Percentiles rank a stretch among this genome's conserved stretches.
These are phyloP conservation scores for Drosophila saltans DNA, from an alignment of 1,140 invertebrate genomes.

Conservation along the genomic window DNA sequence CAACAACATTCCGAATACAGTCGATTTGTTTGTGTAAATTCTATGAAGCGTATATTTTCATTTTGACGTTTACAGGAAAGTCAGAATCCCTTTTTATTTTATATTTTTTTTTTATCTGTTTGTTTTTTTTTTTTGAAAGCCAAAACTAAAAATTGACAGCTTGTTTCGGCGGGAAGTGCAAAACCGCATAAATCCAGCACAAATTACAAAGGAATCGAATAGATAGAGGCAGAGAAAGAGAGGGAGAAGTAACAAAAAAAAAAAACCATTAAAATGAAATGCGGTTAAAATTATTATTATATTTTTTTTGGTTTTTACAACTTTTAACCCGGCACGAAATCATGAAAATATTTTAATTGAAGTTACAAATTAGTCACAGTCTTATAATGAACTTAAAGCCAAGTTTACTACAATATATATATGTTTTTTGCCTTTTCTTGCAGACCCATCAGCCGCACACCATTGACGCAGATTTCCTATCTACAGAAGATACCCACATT, in stretches of 20 bases:
- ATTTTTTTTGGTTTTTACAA: constrained; percentile 32
- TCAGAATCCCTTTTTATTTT: neutral
- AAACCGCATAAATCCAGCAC: constrained; percentile 66
- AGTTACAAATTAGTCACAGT: constrained; percentile 63
- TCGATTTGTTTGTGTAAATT: constrained; percentile 76
- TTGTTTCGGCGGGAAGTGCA: constrained; percentile 63
- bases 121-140: constrained; percentile 37
- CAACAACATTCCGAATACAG: constrained; percentile 33
- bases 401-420: constrained; percentile 24
- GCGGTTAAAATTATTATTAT: constrained; percentile 50
- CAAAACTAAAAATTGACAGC: constrained; percentile 74
- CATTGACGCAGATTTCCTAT: constrained; percentile 80
- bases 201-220: constrained; percentile 60
- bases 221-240: constrained; percentile 19
- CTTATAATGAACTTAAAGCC: constrained; percentile 33
- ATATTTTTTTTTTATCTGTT: neutral
- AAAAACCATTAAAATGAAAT: constrained; percentile 37
- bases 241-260: neutral
- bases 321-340: constrained; percentile 53
- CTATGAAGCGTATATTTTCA: constrained; percentile 78
- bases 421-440: constrained; percentile 60
- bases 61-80: constrained; percentile 58
- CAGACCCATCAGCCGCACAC: constrained; percentile 85
- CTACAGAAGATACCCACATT: constrained; percentile 81
- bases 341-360: constrained; percentile 69